Base-by-base conservation (phyloP, 1,140 invertebrate species). In the Drosophila mayri region DNA sequence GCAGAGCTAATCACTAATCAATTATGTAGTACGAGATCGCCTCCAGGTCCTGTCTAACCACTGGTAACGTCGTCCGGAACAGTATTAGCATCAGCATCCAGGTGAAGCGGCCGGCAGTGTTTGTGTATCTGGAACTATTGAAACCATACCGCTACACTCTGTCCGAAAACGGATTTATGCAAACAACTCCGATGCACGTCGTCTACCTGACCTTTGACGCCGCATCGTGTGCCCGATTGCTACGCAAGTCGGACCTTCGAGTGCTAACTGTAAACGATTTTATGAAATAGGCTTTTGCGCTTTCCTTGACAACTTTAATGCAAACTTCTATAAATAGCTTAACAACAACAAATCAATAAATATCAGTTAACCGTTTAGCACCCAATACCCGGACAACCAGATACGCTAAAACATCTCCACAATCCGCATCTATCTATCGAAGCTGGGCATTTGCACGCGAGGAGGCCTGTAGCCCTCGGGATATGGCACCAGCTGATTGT, bases 401-500 rank as follows among this genome's bases (percentile, higher is more conserved):
- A 16, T 63, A 18, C 22, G 35, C 22, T 10, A 1, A 18, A 46
- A 22, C 20, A 14, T 20, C 32, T 37, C 35, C 3, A 6, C 28
- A 0, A 6, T 52, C 32, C 47, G 44, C n/a, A 40, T 32, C 55
- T 79, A 92, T 86, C 90, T 92, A 43, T 92, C 91, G 37, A 92
- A 92, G 47, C 88, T 91, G 63, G 85, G 87, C 71, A 92, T 91
- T 67, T 92, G 84, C 4, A 90, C 95, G 64, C 94, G 94, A 12
- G 94, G 94, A 68, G 95, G 95, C 83, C 93, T 94, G 67, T 95
- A 95, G 14, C 95, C 95, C 76, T 95, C 94, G 47, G 95, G 95
- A 81, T 95, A 95, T 49, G 95, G 95, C 28, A 97, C 92, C 60
- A 97, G 85, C 91, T 96, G 95, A 46, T 96, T 96, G 79, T 98